Evolutionary conservation across 1,140 invertebrate species (phyloP).

Genomic region (Drosophila punjabiensis): DNA sequence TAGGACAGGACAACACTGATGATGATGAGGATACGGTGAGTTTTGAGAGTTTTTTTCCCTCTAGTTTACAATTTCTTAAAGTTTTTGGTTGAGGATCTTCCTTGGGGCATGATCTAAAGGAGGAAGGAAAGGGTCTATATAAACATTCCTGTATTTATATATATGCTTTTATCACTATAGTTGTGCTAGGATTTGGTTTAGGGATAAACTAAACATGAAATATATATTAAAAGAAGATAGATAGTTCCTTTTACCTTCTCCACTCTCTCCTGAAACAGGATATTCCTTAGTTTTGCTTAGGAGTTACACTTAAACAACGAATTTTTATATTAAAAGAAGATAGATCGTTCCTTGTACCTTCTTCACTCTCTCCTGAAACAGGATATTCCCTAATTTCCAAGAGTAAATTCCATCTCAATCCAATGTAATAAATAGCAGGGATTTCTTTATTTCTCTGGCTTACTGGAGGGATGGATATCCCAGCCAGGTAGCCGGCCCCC

Average conservation of each 20-base stretch:
- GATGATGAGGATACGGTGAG: slow-evolving; percentile 84
- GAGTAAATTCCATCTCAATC: not conserved
- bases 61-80: not conserved
- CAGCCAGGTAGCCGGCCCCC: not conserved
- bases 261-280: no score
- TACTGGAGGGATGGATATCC: slow-evolving; percentile 8
- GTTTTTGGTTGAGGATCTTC: not conserved
- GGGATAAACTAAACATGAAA: no score
- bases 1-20: slow-evolving; percentile 68
- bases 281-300: no score
- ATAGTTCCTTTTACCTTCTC: no score
- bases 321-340: not conserved
- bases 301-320: no score
- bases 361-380: not conserved
- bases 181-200: no score
- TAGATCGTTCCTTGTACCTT: not conserved
- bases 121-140: not conserved
- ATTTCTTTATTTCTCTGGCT: slow-evolving; percentile 29
- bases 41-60: not conserved
- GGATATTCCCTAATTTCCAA: no score
- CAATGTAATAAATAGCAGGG: slow-evolving; percentile 43
- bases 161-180: no score
- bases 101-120: not conserved
- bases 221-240: no score
- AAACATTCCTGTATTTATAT: not conserved